Base-by-base conservation (phyloP, 2,797 vertebrate genomes). In the Holocentrus rufus region DNA sequence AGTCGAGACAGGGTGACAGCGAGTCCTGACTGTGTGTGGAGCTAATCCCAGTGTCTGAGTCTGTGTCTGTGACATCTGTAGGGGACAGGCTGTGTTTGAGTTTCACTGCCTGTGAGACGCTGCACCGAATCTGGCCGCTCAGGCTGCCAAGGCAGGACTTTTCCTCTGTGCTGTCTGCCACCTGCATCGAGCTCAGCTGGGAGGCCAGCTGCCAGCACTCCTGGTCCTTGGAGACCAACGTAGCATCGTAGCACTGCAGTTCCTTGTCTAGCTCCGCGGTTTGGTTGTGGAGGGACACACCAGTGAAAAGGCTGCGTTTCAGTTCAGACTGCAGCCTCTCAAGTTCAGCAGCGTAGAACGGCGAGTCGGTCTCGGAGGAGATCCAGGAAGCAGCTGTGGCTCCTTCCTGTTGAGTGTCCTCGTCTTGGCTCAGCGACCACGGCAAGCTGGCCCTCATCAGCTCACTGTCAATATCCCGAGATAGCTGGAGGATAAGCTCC, bases 1-100 rank as follows among this genome's bases (percentile, higher is more conserved):
- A 85, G 34, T 97, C 95, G 1, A 94, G 92, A 74, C 90, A 89
- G 0, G 95, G 91, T 8, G 94, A 95, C 87, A 98, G 94, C 0
- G 96, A 99, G 90, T 99, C 97, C 87, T 98, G 97, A 83, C 97
- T 98, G 88, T 98, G 95, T n/a, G 96, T 97, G 60, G 97, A 99
- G 79, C 97, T 99, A 80, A 99, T 98, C 46, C 98, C 97, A 0
- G 98, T 99, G 92, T 99, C 98, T 2, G 97, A 99, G 92, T 98
- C 97, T 6, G 98, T 99, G 86, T 99, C 97, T 0, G 95, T 96
- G 39, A 94, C 74, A 42, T 97, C 95, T 27, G 83, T 59, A 69
- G 87, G 94, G 6, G 92, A 94, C 72, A 92, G 84, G 74, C 84
- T 92, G 15, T 91, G 92, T 86, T 95, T 89, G 77, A 94, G 88